phyloP scores from a whole-genome alignment of 1,140 invertebrate species.

The Drosophila mauritiana region DNA sequence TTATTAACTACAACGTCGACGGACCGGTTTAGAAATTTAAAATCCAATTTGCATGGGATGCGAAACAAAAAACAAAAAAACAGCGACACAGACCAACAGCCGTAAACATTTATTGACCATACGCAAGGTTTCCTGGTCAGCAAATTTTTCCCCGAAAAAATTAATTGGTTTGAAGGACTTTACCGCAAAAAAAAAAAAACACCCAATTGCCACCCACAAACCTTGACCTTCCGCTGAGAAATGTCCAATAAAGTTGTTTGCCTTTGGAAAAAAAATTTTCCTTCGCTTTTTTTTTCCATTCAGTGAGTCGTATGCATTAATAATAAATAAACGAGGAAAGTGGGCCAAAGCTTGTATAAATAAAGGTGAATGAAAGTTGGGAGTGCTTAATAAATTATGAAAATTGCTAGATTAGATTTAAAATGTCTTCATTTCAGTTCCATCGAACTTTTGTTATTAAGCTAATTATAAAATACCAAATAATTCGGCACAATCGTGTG shows the following conservation, averaged over 20 bases:
- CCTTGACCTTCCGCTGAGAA: slow-evolving; percentile 42
- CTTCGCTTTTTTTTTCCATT: background rate
- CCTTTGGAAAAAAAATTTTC: slow-evolving; percentile 14
- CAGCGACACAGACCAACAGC: slow-evolving; percentile 13
- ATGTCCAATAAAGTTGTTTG: slow-evolving; percentile 34
- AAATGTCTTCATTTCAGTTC: slow-evolving; percentile 4
- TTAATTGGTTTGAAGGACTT: slow-evolving; percentile 23
- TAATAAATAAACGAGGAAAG: slow-evolving; percentile 35
- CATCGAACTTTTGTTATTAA: slow-evolving; percentile 3
- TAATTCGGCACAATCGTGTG: slow-evolving; percentile 15
- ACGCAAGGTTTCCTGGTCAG: slow-evolving; percentile 33
- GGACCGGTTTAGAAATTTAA: slow-evolving; percentile 37
- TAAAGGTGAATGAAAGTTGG: slow-evolving; percentile 39
- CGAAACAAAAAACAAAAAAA: slow-evolving; percentile 23
- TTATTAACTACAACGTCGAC: slow-evolving; percentile 5
- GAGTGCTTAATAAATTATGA: slow-evolving; percentile 20
- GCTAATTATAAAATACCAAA: slow-evolving; percentile 32
- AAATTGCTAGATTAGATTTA: slow-evolving; percentile 32
- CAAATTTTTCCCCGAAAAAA: slow-evolving; percentile 5
- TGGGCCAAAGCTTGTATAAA: slow-evolving; percentile 33
- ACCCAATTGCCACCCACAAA: slow-evolving; percentile 5
- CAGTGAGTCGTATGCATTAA: slow-evolving; percentile 22
- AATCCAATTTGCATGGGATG: slow-evolving; percentile 46
- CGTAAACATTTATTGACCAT: slow-evolving; percentile 47
- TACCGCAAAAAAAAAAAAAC: slow-evolving; percentile 2